Base-by-base conservation (phyloP, 2,113 vertebrate species). In the Catharus minimus region DNA sequence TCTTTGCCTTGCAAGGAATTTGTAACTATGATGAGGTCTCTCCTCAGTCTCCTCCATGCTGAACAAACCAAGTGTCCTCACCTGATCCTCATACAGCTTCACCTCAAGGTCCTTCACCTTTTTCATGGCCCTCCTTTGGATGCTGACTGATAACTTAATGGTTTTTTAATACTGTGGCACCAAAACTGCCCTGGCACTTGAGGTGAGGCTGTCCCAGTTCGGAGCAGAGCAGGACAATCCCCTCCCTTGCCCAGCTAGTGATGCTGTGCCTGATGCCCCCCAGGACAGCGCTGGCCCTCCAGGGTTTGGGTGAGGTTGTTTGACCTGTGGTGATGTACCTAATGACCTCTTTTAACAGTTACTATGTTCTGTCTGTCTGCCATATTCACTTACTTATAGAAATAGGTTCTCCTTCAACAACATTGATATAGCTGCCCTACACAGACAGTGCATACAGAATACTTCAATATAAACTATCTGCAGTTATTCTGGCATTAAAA, bases 211-310 rank as follows among this genome's bases (percentile, higher is more conserved):
- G 2, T 28, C 15, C 6, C 33, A 83, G 10, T 2, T 14, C 49
- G 39, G 49, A 64, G 23, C 49, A 73, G 18, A 39, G 56, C 0
- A 0, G 41, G 19, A 74, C 19, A 33, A 41, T 24, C 24, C 5
- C 24, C 8, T 49, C 8, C 20, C 24, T 65, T 84, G 33, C 20
- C 30, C 0, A 0, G 24, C 20, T 66, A 33, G 24, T 0, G 2
- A 20, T 49, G 33, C 50, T 49, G 33, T 4, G 33, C 13, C 43
- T 74, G 36, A 24, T 74, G 50, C 1, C 0, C 8, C 20, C 24
- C 36, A 36, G 52, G 16, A 26, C 19, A 49, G 0, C 0, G 3
- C 0, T 10, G 9, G 7, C 28, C 50, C 38, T 41, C 19, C 50
- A 30, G 43, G 24, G 23, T 53, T 74, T 84, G 22, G 13, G 17